Base-by-base conservation (phyloP, 2,888 invertebrate species). In the Hydriomena furcata region DNA sequence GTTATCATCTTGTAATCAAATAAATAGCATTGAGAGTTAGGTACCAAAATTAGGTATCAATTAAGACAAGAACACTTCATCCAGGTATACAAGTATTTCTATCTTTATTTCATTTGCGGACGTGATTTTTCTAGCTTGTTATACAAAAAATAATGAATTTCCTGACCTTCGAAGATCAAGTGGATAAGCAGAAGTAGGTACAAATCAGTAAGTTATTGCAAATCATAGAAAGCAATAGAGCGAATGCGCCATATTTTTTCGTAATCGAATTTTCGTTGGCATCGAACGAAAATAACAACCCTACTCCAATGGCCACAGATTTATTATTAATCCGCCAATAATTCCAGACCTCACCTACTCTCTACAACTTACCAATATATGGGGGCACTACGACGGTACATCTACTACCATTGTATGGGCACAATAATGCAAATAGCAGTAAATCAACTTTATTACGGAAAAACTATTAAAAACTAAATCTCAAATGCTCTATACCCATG, bases 241-340 rank as follows among this genome's bases (percentile, higher is more conserved):
- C 38, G 41, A 48, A 44, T 32, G 38, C 43, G 52, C 47, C 52
- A 52, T 52, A 52, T 52, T 52, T 52, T 52, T 47, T 47, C 52
- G 30, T 47, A 52, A 48, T 52, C 52, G 52, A 52, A 52, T 52
- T n/a, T 47, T 48, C 38, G 38, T 23, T 38, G 47, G 47, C 52
- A 40, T 47, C 52, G 47, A 40, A 40, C 47, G 47, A 52, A 47
- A 52, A 56, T 44, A 52, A 52, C 54, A 59, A 54, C 49, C 54
- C 50, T 40, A 46, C 53, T 42, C 6, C 23, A 56, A 34, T 49
- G 34, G 71, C 66, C 61, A 67, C 65, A 71, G 72, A 79, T 80
- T 76, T 80, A 79, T 80, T 76, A 79, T 80, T 73, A 79, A 82
- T 75, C 78, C 68, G 60, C 66, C 77, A 73, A 79, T 76, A 76